A percentile compares a stretch with the other conserved stretches of the same genome.
Evolutionary conservation across 2,797 vertebrate genomes (phyloP).

Genomic region (Phalanger gymnotis): DNA sequence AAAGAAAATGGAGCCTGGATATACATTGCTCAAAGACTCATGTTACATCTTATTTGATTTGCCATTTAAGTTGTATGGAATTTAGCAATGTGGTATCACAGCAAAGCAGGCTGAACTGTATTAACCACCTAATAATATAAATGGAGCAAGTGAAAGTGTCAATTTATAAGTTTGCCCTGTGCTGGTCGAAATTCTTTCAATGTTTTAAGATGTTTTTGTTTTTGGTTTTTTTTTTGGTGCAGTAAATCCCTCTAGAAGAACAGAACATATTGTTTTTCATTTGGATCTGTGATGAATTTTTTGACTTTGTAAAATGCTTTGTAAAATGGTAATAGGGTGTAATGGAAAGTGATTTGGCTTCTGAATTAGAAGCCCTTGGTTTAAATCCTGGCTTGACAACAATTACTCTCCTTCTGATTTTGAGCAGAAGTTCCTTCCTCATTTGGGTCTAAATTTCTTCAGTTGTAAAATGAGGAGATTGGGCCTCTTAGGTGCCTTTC

Average conservation of each 20-base stretch:
- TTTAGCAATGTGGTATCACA: neutral
- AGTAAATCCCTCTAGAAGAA: neutral
- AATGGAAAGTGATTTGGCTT: neutral
- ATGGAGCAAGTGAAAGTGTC: neutral
- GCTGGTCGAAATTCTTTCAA: constrained; percentile 5
- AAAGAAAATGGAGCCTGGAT: constrained; percentile 40
- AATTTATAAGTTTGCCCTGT: neutral
- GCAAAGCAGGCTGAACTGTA: neutral
- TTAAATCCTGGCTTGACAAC: neutral
- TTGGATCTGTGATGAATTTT: neutral
- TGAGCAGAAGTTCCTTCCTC: neutral
- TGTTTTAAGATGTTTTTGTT: neutral
- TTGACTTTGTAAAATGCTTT: neutral
- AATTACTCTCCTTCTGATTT: neutral
- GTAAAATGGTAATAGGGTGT: neutral
- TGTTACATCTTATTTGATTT: constrained; percentile 38
- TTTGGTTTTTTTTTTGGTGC: neutral
- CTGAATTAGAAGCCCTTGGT: neutral
- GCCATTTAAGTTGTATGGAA: neutral
- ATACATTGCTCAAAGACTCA: constrained; percentile 52
- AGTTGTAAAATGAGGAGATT: neutral
- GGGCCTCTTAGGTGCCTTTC: neutral
- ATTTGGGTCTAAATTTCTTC: neutral
- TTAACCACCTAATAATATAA: neutral
- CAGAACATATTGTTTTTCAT: neutral